A percentile compares a stretch with the other conserved stretches of the same genome.
Conservation (phyloP, 2,113 vertebrate genomes). For the Podocnemis expansa region DNA sequence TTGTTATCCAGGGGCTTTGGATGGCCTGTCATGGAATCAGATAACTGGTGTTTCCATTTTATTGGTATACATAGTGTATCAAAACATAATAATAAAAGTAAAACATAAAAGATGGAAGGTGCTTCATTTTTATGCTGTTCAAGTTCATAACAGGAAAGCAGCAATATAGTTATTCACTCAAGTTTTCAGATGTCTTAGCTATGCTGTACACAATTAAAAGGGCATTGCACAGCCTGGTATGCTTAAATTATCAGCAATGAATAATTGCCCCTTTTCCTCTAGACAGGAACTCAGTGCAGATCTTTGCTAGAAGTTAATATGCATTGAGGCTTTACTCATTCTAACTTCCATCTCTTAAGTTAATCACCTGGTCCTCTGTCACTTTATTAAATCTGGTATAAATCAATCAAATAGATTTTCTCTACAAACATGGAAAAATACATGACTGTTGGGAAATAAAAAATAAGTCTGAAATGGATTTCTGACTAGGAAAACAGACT, state of each 20-base stretch:
- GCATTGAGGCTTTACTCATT: background rate
- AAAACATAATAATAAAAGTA: background rate
- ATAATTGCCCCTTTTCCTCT: slow-evolving; percentile 26
- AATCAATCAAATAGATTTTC: background rate
- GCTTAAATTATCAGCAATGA: background rate
- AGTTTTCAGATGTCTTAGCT: slow-evolving; percentile 20
- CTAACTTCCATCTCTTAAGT: background rate
- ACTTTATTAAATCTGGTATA: background rate
- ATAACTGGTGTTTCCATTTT: background rate
- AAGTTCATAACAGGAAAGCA: background rate
- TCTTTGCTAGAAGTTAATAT: background rate
- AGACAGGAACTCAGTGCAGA: slow-evolving; percentile 5
- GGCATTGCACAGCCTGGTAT: background rate
- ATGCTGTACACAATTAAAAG: background rate
- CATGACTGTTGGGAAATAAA: background rate
- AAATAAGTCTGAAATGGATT: background rate
- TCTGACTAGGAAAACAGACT: background rate
- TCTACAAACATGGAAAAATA: background rate
- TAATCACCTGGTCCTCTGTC: background rate
- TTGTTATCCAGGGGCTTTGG: background rate
- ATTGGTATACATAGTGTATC: background rate
- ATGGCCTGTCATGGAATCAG: accelerated
- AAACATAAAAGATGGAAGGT: background rate
- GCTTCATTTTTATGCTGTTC: background rate
- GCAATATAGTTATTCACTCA: background rate